Evolutionary conservation across 2,888 invertebrate species (phyloP), one percentile per base, ranked within the genome.

Genomic region (Cheilosia grossa): DNA sequence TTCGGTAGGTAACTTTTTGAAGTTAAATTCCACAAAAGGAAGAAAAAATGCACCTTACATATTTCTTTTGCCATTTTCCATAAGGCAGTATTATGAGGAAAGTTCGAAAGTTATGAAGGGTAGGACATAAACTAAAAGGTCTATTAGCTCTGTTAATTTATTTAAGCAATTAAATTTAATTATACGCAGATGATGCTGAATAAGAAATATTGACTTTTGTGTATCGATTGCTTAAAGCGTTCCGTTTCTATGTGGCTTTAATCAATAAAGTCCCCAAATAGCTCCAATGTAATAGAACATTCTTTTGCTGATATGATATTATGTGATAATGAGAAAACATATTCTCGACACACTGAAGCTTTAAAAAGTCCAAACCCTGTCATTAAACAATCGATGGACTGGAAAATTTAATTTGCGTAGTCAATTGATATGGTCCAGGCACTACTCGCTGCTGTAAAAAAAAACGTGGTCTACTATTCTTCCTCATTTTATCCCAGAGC

Each of bases 1-100:
- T 83, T 63, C 74, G 40, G 63, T 79, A 40, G 40, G 63, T 79
- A 40, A 24, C 24, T 54, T 49, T 44, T 67, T 78, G 59, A 44
- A 47, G 21, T 51, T 61, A 33, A 67, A 56, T 24, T 83, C 74
- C 58, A 54, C 56, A 73, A 44, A 69, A 47, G 44, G 2, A 30
- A 79, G 15, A 49, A 27, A 54, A 40, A 53, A 56, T 66, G 61
- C 13, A 13, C 15, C 51, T 51, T 24, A 54, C 69, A 53, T 44
- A 53, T 63, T 21, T 33, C 27, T 47, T 7, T 1, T 21, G 10
- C 9, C 42, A 13, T 53, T 67, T 49, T 49, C 24, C 67, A 44
- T 15, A 49, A 54, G 27, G 61, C 58, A 53, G 77, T 64, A 56
- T 64, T 69, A 56, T 13, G 42, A 40, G 56, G 33, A 69, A 64